These are phyloP conservation scores for Cepaea hortensis DNA, from an alignment of 2,888 invertebrate genomes.

Conservation along the genomic window DNA sequence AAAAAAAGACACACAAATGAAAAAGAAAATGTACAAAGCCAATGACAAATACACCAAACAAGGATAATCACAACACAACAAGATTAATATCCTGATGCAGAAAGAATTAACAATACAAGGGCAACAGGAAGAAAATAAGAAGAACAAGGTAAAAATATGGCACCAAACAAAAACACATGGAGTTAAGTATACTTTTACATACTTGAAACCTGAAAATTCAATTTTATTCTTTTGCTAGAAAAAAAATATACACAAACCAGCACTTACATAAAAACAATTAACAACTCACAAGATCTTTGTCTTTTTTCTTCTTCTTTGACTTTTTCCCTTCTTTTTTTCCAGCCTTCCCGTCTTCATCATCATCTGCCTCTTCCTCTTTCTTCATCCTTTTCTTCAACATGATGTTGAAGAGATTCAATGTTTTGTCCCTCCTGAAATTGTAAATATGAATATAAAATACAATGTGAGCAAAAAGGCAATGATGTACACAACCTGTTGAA, in stretches of 20 bases:
- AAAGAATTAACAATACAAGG: neutral
- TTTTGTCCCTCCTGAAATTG: constrained; percentile 88
- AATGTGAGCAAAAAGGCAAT: too few species aligned
- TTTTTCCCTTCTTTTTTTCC: constrained; percentile 58
- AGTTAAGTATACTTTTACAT: neutral
- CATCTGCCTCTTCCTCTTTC: constrained; percentile 84
- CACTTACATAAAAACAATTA: neutral
- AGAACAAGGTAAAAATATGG: neutral
- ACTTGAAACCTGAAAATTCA: neutral
- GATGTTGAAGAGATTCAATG: constrained; percentile 94
- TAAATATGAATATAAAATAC: neutral
- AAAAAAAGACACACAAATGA: too few species aligned
- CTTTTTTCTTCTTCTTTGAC: constrained; percentile 63
- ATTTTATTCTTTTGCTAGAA: neutral
- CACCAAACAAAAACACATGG: neutral
- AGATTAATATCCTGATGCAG: neutral
- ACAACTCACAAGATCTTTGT: constrained; percentile 39
- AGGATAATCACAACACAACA: neutral
- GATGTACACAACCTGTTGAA: too few species aligned
- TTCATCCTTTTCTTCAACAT: constrained; percentile 93
- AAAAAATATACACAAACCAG: neutral
- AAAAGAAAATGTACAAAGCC: too few species aligned
- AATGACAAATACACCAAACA: too few species aligned
- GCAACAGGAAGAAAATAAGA: neutral
- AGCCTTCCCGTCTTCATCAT: constrained; percentile 62